Conservation (phyloP, 2,113 vertebrate species). For the Neotoma lepida region DNA sequence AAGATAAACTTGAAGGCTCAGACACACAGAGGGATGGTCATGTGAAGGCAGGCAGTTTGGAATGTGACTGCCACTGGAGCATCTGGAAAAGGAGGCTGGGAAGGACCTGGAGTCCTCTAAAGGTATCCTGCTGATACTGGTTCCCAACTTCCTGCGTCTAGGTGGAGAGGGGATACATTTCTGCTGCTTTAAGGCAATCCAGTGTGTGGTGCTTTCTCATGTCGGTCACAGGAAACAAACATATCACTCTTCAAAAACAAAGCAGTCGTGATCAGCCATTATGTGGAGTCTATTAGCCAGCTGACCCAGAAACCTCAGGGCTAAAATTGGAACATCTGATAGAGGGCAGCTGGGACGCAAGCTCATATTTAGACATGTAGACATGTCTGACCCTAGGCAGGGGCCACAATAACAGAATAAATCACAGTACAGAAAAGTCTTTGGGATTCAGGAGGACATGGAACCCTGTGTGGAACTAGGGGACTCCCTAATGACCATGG, state of each 20-base stretch:
- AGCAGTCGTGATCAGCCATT: rapidly evolving
- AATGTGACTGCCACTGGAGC: too few species aligned
- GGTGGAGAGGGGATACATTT: not conserved
- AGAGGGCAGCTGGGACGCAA: constrained; percentile 30
- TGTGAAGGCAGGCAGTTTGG: not conserved
- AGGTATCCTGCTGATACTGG: rapidly evolving
- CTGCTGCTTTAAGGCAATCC: not conserved
- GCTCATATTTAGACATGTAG: not conserved
- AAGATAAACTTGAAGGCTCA: not conserved
- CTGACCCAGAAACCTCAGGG: constrained; percentile 58
- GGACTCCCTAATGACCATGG: rapidly evolving
- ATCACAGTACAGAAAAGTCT: not conserved
- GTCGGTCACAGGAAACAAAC: not conserved
- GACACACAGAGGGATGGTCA: too few species aligned
- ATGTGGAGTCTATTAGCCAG: not conserved
- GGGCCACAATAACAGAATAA: too few species aligned
- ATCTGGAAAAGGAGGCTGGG: rapidly evolving
- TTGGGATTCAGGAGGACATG: not conserved
- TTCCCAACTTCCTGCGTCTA: not conserved
- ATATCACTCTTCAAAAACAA: not conserved
- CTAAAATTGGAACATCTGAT: constrained; percentile 64
- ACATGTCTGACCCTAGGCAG: not conserved
- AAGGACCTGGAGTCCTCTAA: rapidly evolving
- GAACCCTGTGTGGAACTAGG: too few species aligned
- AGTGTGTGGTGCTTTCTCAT: not conserved